Conservation (phyloP, 2,888 invertebrate genomes). For the Lasioglossum pauxillum region DNA sequence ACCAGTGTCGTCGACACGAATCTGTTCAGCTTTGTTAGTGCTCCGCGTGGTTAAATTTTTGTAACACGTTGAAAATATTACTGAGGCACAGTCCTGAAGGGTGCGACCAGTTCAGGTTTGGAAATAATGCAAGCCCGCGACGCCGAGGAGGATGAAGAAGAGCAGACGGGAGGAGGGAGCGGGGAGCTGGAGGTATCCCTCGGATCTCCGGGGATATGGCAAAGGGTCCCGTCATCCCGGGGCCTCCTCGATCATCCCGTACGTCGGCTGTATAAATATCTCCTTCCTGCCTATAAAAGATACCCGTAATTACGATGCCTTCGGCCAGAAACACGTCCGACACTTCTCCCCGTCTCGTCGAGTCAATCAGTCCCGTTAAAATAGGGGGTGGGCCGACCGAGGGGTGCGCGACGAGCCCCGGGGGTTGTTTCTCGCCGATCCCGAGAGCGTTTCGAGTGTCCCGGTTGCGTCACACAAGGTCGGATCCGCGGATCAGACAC, state of each 20-base stretch:
- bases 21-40: background rate
- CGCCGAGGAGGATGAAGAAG: slow-evolving; percentile 23
- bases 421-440: slow-evolving; percentile 56
- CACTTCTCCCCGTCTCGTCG: slow-evolving; percentile 46
- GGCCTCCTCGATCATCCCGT: slow-evolving; percentile 81
- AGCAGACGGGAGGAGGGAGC: slow-evolving; percentile 27
- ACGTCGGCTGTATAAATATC: slow-evolving; percentile 83
- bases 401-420: slow-evolving; percentile 12
- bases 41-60: background rate
- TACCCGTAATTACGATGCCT: slow-evolving; percentile 82
- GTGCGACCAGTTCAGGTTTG: no score
- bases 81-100: no score
- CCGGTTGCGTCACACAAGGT: slow-evolving; percentile 60
- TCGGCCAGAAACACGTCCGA: slow-evolving; percentile 76
- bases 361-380: slow-evolving; percentile 49
- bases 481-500: slow-evolving; percentile 67
- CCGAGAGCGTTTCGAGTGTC: slow-evolving; percentile 44
- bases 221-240: slow-evolving; percentile 79
- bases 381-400: background rate
- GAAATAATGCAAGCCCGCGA: background rate
- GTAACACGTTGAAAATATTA: no score
- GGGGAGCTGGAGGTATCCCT: slow-evolving; percentile 35
- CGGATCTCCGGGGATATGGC: slow-evolving; percentile 53
- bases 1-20: background rate
- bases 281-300: slow-evolving; percentile 81